phyloP scores from a whole-genome alignment of 2,797 vertebrate species.

The Meriones psammophilus region DNA sequence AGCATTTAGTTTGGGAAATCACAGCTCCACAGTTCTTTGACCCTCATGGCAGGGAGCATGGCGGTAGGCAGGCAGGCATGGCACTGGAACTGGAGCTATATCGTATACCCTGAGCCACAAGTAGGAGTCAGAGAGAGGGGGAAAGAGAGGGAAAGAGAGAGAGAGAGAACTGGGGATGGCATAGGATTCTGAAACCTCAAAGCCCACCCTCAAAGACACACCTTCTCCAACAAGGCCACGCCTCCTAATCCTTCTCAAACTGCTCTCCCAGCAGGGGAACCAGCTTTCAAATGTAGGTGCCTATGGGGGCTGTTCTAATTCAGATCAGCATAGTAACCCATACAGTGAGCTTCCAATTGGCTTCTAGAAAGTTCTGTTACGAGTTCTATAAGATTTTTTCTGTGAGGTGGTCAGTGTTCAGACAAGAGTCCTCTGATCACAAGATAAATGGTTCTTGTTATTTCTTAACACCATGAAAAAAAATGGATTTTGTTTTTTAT shows the following conservation, averaged over 20 bases:
- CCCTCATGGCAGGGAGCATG: background rate
- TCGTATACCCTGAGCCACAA: background rate
- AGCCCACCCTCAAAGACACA: background rate
- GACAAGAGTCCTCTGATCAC: background rate
- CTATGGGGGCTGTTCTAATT: background rate
- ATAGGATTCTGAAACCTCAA: background rate
- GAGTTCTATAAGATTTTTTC: background rate
- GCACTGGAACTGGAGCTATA: background rate
- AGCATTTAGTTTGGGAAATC: background rate
- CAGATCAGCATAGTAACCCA: background rate
- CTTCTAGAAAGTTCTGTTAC: background rate
- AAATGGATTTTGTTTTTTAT: constrained; percentile 44
- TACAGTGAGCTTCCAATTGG: fast-evolving
- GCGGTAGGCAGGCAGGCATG: background rate
- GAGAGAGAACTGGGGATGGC: too few relatives aligned
- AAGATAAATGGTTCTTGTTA: constrained; percentile 13
- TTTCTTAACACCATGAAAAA: constrained; percentile 28
- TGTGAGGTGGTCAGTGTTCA: background rate
- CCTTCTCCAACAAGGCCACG: background rate
- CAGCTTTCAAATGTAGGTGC: background rate
- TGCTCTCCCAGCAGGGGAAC: background rate
- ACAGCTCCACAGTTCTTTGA: background rate
- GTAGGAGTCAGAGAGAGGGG: background rate
- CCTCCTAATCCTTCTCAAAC: background rate
- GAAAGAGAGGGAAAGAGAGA: background rate